Conservation (phyloP, 64 coral and sea anemone genomes). For the Acropora tenuis region DNA sequence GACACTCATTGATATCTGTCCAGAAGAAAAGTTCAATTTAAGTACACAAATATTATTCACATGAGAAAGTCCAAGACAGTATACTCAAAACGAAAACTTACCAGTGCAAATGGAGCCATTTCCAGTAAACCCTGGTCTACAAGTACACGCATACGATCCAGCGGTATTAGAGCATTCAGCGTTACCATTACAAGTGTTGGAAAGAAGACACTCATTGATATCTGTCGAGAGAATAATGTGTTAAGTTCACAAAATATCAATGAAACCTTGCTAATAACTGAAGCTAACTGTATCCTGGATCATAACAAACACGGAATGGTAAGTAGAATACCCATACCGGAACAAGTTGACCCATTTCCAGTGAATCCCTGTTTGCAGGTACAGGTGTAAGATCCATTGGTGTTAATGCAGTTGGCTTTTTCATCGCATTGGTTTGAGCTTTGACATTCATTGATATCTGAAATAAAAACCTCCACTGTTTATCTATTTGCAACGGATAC, state of each 20-base stretch:
- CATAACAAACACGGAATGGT: too few relatives aligned
- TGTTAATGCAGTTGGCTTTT: constrained; percentile 72
- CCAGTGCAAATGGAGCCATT: background rate
- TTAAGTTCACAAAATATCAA: too few relatives aligned
- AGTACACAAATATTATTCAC: too few relatives aligned
- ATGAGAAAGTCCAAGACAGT: background rate
- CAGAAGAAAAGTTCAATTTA: background rate
- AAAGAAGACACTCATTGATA: constrained; percentile 35
- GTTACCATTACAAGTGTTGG: constrained; percentile 7
- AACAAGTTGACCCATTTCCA: constrained; percentile 48
- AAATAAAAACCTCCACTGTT: background rate
- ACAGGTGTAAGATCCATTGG: constrained; percentile 73
- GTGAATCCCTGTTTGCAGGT: constrained; percentile 57
- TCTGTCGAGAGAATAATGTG: constrained; percentile 2
- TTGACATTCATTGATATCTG: background rate
- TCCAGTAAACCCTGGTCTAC: constrained; percentile 38
- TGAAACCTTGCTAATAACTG: background rate
- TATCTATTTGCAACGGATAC: too few relatives aligned
- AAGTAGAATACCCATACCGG: background rate
- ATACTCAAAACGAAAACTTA: background rate
- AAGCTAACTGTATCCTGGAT: too few relatives aligned
- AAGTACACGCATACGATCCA: constrained; percentile 19
- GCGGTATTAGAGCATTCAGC: constrained; percentile 15
- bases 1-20: constrained; percentile 55
- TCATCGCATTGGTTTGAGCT: constrained; percentile 36